Conservation (phyloP, 2,797 vertebrate species). For the Chelon auratus region DNA sequence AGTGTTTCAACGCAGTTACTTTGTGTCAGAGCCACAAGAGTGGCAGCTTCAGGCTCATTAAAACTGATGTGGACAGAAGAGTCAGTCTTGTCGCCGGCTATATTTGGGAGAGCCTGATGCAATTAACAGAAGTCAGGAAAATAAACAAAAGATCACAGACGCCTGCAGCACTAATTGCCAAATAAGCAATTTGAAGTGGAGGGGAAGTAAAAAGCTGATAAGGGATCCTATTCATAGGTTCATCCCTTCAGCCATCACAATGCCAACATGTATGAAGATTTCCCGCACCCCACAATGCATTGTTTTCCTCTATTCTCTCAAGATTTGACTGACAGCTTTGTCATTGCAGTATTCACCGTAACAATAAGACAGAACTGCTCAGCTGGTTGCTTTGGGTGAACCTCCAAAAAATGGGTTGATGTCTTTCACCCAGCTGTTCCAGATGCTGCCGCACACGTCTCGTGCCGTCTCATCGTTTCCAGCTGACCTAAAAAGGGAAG, state of each 20-base stretch:
- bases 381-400: conserved; percentile 70
- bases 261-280: conserved; percentile 43
- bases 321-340: conserved; percentile 74
- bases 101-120: conserved; percentile 53
- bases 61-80: conserved; percentile 56
- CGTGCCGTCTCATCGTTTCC: conserved; percentile 44
- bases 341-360: conserved; percentile 74
- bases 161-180: conserved; percentile 59
- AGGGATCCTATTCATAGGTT: conserved; percentile 67
- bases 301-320: conserved; percentile 64
- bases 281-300: conserved; percentile 46
- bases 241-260: conserved; percentile 53
- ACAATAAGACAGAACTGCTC: conserved; percentile 69
- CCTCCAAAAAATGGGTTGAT: conserved; percentile 43
- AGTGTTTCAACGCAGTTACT: conserved; percentile 67
- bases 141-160: conserved; percentile 72
- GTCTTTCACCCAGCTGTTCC: conserved; percentile 41
- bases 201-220: conserved; percentile 65
- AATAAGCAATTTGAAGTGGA: conserved; percentile 67
- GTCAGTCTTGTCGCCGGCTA: conserved; percentile 60
- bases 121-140: conserved; percentile 74
- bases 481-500: conserved; percentile 32
- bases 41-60: conserved; percentile 72
- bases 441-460: conserved; percentile 59
- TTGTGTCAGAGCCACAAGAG: conserved; percentile 61